Evolutionary conservation across 2,113 vertebrate species (phyloP).

Genomic region (Picathartes gymnocephalus): DNA sequence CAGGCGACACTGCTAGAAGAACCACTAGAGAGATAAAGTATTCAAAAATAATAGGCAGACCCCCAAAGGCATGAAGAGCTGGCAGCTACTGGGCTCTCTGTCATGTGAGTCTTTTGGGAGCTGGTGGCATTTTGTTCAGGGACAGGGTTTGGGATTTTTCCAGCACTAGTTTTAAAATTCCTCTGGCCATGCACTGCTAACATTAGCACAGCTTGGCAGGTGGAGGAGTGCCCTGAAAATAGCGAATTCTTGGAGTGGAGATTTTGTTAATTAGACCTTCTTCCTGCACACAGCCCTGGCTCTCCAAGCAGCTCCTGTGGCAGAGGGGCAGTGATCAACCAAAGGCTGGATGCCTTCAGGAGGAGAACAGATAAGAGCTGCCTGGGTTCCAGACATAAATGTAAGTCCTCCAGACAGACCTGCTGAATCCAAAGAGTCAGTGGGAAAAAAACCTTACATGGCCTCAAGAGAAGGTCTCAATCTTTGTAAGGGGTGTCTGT

Average conservation of each 20-base stretch:
- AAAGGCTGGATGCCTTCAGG: not conserved
- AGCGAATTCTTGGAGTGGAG: not conserved
- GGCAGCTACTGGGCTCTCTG: conserved; percentile 16
- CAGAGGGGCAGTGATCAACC: not conserved
- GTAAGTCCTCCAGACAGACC: not conserved
- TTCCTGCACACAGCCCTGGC: not conserved
- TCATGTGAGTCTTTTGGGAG: not conserved
- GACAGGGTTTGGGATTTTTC: not conserved
- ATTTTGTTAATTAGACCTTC: conserved; percentile 10
- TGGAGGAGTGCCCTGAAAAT: conserved; percentile 1
- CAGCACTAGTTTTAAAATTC: conserved; percentile 16
- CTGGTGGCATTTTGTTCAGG: not conserved
- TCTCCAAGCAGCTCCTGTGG: not conserved
- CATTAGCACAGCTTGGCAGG: conserved; percentile 38
- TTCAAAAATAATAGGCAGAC: conserved; percentile 35
- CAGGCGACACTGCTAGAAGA: not conserved
- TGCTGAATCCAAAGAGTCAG: not conserved
- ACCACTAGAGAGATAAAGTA: not conserved
- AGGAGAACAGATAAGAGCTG: not conserved
- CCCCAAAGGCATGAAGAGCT: not conserved
- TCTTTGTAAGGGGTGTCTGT: not conserved
- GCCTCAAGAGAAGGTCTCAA: not conserved
- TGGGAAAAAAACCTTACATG: not conserved
- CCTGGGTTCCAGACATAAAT: not conserved
- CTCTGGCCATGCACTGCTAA: not conserved